Evolutionary conservation across 2,888 invertebrate species (phyloP).

Genomic region (Nomada hirtipes): DNA sequence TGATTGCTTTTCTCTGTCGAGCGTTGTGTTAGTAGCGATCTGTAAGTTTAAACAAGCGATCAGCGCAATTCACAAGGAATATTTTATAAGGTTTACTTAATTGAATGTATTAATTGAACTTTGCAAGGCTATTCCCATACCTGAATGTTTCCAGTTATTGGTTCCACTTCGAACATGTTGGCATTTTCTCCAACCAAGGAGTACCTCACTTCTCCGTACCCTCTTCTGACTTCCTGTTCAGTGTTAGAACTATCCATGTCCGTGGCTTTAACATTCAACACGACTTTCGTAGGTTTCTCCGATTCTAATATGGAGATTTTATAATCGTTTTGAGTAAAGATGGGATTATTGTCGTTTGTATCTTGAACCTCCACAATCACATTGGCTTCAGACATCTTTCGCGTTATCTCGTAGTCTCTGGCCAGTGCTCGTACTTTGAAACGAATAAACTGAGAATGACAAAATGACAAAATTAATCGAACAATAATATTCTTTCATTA

Average conservation of each 20-base stretch:
- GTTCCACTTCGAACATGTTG: constrained; percentile 90
- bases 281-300: constrained; percentile 87
- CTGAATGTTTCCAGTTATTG: constrained; percentile 88
- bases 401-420: constrained; percentile 82
- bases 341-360: constrained; percentile 91
- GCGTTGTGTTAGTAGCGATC: constrained; percentile 87
- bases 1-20: constrained; percentile 91
- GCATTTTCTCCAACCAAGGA: constrained; percentile 90
- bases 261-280: constrained; percentile 89
- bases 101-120: background rate
- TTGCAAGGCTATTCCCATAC: constrained; percentile 77
- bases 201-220: constrained; percentile 90
- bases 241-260: constrained; percentile 89
- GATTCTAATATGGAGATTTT: constrained; percentile 90
- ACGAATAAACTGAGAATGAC: constrained; percentile 79
- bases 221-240: constrained; percentile 85
- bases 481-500: background rate
- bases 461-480: background rate
- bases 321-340: constrained; percentile 89
- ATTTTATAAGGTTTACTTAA: background rate
- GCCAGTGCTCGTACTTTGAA: constrained; percentile 85
- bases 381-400: constrained; percentile 88
- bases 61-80: background rate
- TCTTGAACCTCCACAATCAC: constrained; percentile 90
- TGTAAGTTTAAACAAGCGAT: constrained; percentile 62